Conservation (phyloP, 2,888 invertebrate species). For the Margaritifera margaritifera region DNA sequence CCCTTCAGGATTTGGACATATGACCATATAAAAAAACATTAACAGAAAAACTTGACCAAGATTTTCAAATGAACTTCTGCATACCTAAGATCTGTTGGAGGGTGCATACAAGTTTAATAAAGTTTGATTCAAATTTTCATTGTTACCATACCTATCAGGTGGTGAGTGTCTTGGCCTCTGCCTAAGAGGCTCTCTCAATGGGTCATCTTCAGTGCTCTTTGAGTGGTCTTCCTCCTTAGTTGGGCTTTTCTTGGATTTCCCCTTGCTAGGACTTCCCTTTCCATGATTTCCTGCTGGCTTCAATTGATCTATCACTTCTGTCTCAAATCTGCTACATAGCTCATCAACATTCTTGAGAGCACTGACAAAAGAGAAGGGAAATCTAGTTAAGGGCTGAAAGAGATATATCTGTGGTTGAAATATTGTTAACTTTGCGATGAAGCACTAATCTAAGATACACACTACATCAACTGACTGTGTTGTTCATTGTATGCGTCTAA, state of each 20-base stretch:
- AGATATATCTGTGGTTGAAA: no score
- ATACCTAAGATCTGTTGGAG: no score
- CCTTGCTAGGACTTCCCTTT: constrained; percentile 22
- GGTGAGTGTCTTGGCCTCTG: constrained; percentile 26
- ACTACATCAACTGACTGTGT: no score
- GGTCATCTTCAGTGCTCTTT: constrained; percentile 41
- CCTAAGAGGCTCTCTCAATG: constrained; percentile 45
- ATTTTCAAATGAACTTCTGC: no score
- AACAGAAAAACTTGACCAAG: no score
- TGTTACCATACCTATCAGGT: constrained; percentile 39
- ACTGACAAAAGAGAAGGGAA: constrained; percentile 29
- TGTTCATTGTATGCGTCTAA: no score
- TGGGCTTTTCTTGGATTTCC: constrained; percentile 17
- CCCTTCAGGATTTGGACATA: no score
- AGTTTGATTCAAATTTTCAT: no score
- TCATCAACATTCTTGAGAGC: constrained; percentile 45
- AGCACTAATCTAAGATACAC: no score
- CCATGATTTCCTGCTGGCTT: constrained; percentile 2
- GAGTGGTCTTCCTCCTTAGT: constrained; percentile 9
- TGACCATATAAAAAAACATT: no score
- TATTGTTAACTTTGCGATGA: no score
- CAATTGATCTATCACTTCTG: constrained; percentile 43
- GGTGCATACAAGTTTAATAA: no score
- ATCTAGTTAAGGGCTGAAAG: neutral
- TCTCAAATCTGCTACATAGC: constrained; percentile 38